phyloP scores from a whole-genome alignment of 2,797 vertebrate genomes.

The Yasuhikotakia modesta region DNA sequence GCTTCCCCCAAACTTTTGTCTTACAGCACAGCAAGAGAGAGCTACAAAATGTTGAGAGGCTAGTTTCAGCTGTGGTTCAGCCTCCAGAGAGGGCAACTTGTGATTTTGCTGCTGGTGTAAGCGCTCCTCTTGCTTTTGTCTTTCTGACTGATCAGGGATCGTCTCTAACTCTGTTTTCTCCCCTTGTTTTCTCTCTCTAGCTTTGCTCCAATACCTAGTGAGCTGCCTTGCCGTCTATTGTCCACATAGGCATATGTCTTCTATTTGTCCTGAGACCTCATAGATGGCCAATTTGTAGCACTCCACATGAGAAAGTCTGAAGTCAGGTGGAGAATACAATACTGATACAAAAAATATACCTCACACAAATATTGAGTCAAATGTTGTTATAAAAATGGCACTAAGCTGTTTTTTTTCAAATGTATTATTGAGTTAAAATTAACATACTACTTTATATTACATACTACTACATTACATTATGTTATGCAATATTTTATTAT shows the following conservation, averaged over 20 bases:
- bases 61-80: neutral
- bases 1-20: neutral
- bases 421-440: too few species aligned
- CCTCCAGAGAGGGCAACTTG: neutral
- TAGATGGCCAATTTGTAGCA: neutral
- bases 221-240: neutral
- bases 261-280: neutral
- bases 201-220: neutral
- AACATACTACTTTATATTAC: too few species aligned
- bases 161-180: neutral
- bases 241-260: neutral
- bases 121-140: slow-evolving; percentile 34
- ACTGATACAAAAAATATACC: too few species aligned
- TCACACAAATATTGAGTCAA: too few species aligned
- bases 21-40: neutral
- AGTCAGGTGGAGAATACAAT: too few species aligned
- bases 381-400: too few species aligned
- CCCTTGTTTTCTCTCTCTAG: slow-evolving; percentile 15
- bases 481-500: too few species aligned
- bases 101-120: slow-evolving; percentile 42
- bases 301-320: neutral
- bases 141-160: slow-evolving; percentile 27
- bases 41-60: neutral
- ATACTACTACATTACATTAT: too few species aligned
- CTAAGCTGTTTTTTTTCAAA: too few species aligned